Percentiles rank a stretch among this genome's conserved stretches.
These are phyloP conservation scores for Strigamia maritima DNA, from an alignment of 2,888 invertebrate genomes.

Conservation along the genomic window DNA sequence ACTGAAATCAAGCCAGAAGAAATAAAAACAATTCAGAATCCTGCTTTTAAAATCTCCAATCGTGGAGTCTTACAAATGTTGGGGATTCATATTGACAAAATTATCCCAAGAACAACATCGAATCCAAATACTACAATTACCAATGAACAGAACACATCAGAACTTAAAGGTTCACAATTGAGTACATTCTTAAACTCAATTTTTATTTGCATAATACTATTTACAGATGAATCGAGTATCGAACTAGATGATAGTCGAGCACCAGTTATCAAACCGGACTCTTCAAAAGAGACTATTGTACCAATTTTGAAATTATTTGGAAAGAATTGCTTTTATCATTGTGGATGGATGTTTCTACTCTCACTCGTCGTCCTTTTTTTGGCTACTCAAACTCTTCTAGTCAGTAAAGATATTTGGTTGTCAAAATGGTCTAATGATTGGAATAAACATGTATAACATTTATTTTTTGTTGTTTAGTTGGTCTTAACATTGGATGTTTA, in stretches of 20 bases:
- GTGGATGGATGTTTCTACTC: background rate
- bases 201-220: background rate
- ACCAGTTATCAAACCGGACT: background rate
- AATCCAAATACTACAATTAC: background rate
- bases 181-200: background rate
- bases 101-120: background rate
- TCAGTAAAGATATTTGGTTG: background rate
- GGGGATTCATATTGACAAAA: background rate
- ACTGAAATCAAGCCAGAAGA: background rate
- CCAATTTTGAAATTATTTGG: background rate
- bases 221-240: background rate
- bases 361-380: background rate
- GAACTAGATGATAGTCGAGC: background rate
- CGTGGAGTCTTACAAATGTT: background rate
- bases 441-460: background rate
- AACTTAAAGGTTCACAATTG: background rate
- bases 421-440: background rate
- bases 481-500: background rate
- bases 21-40: background rate
- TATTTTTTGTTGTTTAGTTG: background rate
- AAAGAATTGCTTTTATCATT: background rate
- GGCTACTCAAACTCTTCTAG: background rate
- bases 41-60: background rate
- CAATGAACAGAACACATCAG: background rate
- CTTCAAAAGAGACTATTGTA: background rate